Percentiles rank a stretch among this genome's conserved stretches.
phyloP scores from a whole-genome alignment of 2,797 vertebrate genomes.

The Hydrolagus colliei region DNA sequence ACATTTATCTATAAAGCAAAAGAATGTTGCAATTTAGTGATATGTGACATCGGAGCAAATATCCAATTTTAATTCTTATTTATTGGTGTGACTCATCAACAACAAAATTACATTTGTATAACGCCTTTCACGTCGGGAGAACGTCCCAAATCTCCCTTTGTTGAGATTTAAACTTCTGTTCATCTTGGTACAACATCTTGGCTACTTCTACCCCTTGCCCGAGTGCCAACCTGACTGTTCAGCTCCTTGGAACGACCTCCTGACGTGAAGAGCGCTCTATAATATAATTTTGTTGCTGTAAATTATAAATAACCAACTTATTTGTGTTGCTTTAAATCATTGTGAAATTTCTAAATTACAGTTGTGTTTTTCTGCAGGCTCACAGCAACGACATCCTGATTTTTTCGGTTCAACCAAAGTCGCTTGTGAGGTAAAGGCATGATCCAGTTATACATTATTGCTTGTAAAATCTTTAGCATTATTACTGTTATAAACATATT shows the following conservation, averaged over 20 bases:
- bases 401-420: constrained; percentile 86
- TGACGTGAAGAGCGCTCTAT: background rate
- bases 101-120: too few relatives aligned
- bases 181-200: background rate
- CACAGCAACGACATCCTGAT: constrained; percentile 87
- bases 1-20: background rate
- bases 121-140: too few relatives aligned
- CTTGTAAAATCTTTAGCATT: too few relatives aligned
- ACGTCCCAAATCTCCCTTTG: background rate
- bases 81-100: too few relatives aligned
- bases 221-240: too few relatives aligned
- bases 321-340: background rate
- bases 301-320: background rate
- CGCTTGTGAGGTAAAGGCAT: constrained; percentile 75
- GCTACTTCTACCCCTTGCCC: too few relatives aligned
- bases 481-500: background rate
- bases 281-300: background rate
- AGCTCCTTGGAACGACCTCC: too few relatives aligned
- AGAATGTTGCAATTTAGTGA: background rate
- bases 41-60: too few relatives aligned
- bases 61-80: too few relatives aligned
- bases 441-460: background rate
- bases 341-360: background rate
- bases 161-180: background rate
- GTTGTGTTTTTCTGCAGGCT: constrained; percentile 56